A percentile compares a stretch with the other conserved stretches of the same genome.
These are phyloP conservation scores for Bombyx mori DNA, from an alignment of 1,140 invertebrate species.

Conservation along the genomic window DNA sequence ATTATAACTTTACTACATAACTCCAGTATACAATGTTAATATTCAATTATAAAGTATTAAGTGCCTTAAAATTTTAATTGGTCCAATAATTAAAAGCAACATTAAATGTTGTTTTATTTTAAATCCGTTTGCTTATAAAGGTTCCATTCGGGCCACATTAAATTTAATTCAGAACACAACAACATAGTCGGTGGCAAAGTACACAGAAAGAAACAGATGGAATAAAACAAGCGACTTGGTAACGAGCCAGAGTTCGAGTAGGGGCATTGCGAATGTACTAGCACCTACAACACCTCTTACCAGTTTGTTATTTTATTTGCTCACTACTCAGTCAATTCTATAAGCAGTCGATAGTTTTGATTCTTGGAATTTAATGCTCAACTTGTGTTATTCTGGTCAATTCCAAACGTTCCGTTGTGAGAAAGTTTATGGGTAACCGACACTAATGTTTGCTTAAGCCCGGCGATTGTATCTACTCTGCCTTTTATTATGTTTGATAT, in stretches of 20 bases:
- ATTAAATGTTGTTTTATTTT: no score
- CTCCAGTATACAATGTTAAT: no score
- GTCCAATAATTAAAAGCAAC: no score
- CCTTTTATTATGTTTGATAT: conserved; percentile 7
- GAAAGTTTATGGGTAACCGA: conserved; percentile 42
- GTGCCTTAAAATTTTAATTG: no score
- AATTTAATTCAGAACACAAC: conserved; percentile 18
- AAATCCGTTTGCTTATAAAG: no score
- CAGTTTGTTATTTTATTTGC: conserved; percentile 63
- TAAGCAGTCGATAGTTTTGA: conserved; percentile 61
- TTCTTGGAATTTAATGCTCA: conserved; percentile 54
- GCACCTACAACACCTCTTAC: conserved; percentile 24
- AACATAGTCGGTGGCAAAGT: conserved; percentile 33
- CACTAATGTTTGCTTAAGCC: conserved; percentile 10
- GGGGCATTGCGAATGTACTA: conserved; percentile 29
- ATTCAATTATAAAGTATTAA: no score
- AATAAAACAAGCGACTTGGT: conserved; percentile 33
- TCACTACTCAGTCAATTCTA: conserved; percentile 60
- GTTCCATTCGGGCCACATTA: no score
- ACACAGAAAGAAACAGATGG: conserved; percentile 47
- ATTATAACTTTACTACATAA: no score
- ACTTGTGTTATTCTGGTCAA: conserved; percentile 50
- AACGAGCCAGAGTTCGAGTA: conserved; percentile 25
- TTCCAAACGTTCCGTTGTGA: conserved; percentile 40
- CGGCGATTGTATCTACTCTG: conserved; percentile 9